Base-by-base conservation (phyloP, 2,113 vertebrate species). In the Echinops telfairi region DNA sequence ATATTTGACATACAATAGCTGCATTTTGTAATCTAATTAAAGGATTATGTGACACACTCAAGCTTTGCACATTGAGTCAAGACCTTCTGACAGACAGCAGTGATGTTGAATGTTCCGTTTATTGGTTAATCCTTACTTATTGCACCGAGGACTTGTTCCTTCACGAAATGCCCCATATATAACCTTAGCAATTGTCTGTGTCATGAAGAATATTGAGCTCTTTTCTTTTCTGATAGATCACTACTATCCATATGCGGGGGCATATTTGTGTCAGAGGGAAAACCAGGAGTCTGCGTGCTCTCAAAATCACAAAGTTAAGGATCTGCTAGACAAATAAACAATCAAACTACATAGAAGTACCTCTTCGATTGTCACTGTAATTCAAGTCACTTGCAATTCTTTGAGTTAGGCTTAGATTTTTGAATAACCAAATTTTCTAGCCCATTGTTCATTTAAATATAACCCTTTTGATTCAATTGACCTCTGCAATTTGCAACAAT, bases 21-120 rank as follows among this genome's bases (percentile, higher is more conserved):
- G 60, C 8, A 95, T 36, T 19, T 25, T 94, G 77, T 97, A 96
- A 97, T 97, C 92, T 97, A 97, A 98, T 98, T 98, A 98, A 96
- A 97, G 91, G 84, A 94, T 97, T 98, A 96, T 97, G 93, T 96
- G 93, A 96, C 83, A 96, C 66, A 92, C 53, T 97, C 92, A 95
- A 97, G 86, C 85, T 90, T 96, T 96, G 27, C 96, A 95, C 29
- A 22, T 70, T 86, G 57, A 93, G 38, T 96, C 89, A 95, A 96
- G 93, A 97, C 96, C 96, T 97, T 89, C 86, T 97, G 87, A 96
- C 77, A 88, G 77, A 96, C 14, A 64, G 62, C 57, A 94, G 40
- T 71, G 94, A 91, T 93, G 66, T 36, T 92, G 90, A 97, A 78
- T 36, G 90, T 7, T 84, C 93, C 77, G 66, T 94, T 92, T 95